phyloP scores from a whole-genome alignment of 2,888 invertebrate species.

The Hypercompe scribonia region DNA sequence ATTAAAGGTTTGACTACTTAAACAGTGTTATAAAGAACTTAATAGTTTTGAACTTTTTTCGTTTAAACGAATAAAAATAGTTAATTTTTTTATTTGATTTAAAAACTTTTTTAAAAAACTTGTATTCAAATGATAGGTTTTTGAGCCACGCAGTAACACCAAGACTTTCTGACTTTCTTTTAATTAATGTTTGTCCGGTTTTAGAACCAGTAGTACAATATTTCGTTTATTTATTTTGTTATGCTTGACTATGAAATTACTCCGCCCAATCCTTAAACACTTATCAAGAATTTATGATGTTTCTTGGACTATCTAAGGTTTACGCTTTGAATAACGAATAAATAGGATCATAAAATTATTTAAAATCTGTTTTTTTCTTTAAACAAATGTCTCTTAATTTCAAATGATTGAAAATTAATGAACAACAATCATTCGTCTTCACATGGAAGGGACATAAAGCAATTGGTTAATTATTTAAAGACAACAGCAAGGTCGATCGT shows the following conservation, averaged over 20 bases:
- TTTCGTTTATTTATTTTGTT: not conserved
- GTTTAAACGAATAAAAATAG: too few relatives aligned
- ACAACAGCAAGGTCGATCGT: not conserved
- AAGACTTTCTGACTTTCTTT: not conserved
- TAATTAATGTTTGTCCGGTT: not conserved
- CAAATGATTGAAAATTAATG: not conserved
- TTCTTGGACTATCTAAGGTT: not conserved
- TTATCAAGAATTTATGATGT: not conserved
- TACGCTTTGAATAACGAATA: too few relatives aligned
- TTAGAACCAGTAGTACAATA: not conserved
- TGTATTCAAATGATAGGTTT: not conserved
- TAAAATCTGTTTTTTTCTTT: not conserved
- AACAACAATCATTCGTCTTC: not conserved
- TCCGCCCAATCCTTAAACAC: not conserved
- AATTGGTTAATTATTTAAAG: not conserved
- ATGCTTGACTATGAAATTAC: not conserved
- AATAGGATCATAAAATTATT: too few relatives aligned
- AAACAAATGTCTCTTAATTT: not conserved
- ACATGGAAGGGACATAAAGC: not conserved
- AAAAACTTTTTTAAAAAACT: too few relatives aligned
- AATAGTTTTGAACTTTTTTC: too few relatives aligned
- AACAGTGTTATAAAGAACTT: too few relatives aligned
- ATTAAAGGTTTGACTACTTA: too few relatives aligned
- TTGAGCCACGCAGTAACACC: not conserved
- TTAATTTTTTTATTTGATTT: too few relatives aligned